Percentiles rank a stretch among this genome's conserved stretches.
These are phyloP conservation scores for Siniperca scherzeri DNA, from an alignment of 2,797 vertebrate species.

Conservation along the genomic window DNA sequence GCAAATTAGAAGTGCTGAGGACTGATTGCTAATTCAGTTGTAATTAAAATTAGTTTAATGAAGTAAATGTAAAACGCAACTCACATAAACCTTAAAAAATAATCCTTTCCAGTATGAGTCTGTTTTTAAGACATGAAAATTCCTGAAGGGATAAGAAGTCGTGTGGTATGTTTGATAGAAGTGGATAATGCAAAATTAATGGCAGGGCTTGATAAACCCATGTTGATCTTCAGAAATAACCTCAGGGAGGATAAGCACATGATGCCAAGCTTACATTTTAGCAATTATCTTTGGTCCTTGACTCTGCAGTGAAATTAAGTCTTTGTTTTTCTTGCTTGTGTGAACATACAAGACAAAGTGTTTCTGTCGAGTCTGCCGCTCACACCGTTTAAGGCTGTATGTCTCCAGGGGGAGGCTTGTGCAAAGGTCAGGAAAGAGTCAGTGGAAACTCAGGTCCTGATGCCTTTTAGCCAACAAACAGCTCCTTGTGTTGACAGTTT, in stretches of 20 bases:
- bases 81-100: conserved; percentile 4
- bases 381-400: conserved; percentile 21
- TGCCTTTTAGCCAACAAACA: conserved; percentile 47
- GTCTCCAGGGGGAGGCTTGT: conserved; percentile 38
- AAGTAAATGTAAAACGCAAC: conserved; percentile 13
- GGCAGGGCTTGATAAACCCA: conserved; percentile 50
- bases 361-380: conserved; percentile 26
- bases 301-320: conserved; percentile 44
- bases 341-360: conserved; percentile 39
- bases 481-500: conserved; percentile 23
- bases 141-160: conserved; percentile 23
- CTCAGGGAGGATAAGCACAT: conserved; percentile 41
- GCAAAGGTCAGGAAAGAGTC: conserved; percentile 42
- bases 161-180: conserved; percentile 24
- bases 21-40: background rate
- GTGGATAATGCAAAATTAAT: conserved; percentile 53
- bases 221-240: conserved; percentile 54
- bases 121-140: conserved; percentile 1
- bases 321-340: conserved; percentile 42
- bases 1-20: background rate
- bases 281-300: conserved; percentile 30
- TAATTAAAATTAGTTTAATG: background rate
- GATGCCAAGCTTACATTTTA: conserved; percentile 18
- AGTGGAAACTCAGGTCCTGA: conserved; percentile 39
- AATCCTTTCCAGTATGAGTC: conserved; percentile 17